Percentiles rank a stretch among this genome's conserved stretches.
Conservation (phyloP, 1,140 invertebrate species). For the Ips nitidus region DNA sequence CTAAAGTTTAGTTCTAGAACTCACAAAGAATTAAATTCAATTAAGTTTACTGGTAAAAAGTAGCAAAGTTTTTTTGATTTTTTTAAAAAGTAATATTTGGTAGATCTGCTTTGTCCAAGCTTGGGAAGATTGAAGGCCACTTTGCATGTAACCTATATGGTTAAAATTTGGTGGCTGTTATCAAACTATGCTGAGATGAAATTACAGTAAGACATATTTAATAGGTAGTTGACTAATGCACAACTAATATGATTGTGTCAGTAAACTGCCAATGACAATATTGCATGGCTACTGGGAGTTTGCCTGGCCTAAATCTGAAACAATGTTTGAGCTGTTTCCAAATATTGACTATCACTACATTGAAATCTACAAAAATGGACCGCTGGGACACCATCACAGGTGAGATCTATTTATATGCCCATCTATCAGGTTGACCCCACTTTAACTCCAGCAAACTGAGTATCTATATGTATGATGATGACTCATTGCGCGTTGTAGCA, state of each 20-base stretch:
- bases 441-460: conserved; percentile 76
- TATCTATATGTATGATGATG: conserved; percentile 79
- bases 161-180: background rate
- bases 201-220: background rate
- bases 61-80: background rate
- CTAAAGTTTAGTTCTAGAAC: background rate
- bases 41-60: background rate
- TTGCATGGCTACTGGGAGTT: background rate
- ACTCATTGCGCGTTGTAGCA: conserved; percentile 80
- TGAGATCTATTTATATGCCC: no score
- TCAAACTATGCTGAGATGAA: background rate
- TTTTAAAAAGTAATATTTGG: background rate
- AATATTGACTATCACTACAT: background rate
- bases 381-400: background rate
- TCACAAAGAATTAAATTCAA: background rate
- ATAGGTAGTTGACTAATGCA: background rate
- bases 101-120: background rate
- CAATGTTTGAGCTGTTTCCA: background rate
- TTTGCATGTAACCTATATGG: background rate
- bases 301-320: background rate
- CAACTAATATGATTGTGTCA: background rate
- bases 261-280: conserved; percentile 6
- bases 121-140: background rate
- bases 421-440: no score
- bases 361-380: background rate